Base-by-base conservation (phyloP, 2,113 vertebrate species). In the Axis porcinus region DNA sequence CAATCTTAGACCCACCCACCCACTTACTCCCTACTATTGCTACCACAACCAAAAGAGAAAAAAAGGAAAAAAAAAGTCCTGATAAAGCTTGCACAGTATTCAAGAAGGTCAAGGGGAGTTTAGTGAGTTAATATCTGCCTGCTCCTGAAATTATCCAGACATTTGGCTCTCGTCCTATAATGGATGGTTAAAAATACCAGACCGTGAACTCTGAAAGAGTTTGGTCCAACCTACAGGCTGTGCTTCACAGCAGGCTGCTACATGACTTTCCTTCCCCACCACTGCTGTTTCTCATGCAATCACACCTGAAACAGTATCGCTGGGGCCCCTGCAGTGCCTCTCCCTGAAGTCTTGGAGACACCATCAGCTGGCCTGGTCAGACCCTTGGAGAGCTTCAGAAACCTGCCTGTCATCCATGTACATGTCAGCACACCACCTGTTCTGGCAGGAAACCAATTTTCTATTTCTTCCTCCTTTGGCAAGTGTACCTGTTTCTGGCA, bases 361-460 rank as follows among this genome's bases (percentile, higher is more conserved):
- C 36, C 86, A 84, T 93, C 17, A 45, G 25, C 28, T 92, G 70
- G 94, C 79, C 93, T 40, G 83, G 45, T 60, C 86, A 93, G 91
- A 84, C 86, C 40, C 43, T 92, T 82, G 94, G 93, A 97, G 89
- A 89, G 84, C 40, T 95, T 86, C 36, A n/a, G 86, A 93, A 90
- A 47, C 76, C 78, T 67, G 89, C 74, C 89, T 85, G 94, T 96
- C 98, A 97, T 57, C 97, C 93, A 79, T 84, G 86, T 33, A 55
- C 94, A 88, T 97, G 96, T 98, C 97, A 97, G 79, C 89, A 95
- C 7, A 0, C 93, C 95, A 98, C 98, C 97, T 98, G 93, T 97
- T 97, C 95, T 98, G 97, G 97, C 94, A 94, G 93, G 89, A 98
- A 97, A 92, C 97, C 94, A 93, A 57, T 93, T 97, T 93, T 97